These are phyloP conservation scores for Troides oblongomaculatus DNA, from an alignment of 2,888 invertebrate genomes.

Conservation along the genomic window DNA sequence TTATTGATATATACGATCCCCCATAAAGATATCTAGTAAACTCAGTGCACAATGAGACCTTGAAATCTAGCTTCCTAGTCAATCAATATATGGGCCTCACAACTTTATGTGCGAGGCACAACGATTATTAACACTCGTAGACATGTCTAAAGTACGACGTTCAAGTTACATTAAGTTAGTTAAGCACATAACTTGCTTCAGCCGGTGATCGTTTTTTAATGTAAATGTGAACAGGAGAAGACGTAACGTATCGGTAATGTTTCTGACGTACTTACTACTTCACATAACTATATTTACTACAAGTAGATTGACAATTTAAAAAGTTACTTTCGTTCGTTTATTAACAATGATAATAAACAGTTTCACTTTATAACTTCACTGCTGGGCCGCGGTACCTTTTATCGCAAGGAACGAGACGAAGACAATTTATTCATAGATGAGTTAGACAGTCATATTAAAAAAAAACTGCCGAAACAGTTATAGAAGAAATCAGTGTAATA, in stretches of 20 bases:
- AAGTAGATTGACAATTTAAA: too few species aligned
- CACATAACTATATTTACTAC: too few species aligned
- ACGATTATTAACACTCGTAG: slow-evolving; percentile 13
- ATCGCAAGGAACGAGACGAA: too few species aligned
- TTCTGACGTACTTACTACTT: neutral
- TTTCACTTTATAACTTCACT: too few species aligned
- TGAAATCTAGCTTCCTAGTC: slow-evolving; percentile 9
- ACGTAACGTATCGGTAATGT: neutral
- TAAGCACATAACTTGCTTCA: slow-evolving; percentile 1
- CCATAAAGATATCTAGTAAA: neutral
- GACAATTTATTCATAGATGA: neutral
- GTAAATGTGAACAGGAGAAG: neutral
- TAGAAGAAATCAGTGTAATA: slow-evolving; percentile 16
- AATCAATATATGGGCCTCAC: neutral
- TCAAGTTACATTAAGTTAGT: neutral
- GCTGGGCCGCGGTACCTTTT: too few species aligned
- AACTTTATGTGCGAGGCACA: neutral
- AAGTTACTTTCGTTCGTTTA: too few species aligned
- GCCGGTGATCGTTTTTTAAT: slow-evolving; percentile 14
- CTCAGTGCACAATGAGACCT: neutral
- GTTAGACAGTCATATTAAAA: neutral
- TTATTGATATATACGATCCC: too few species aligned
- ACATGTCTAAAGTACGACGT: slow-evolving; percentile 3
- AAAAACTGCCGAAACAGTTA: slow-evolving; percentile 3
- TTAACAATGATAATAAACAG: too few species aligned